Percentiles rank a stretch among this genome's conserved stretches.
These are phyloP conservation scores for Alsophila aescularia DNA, from an alignment of 2,888 invertebrate species.

Conservation along the genomic window DNA sequence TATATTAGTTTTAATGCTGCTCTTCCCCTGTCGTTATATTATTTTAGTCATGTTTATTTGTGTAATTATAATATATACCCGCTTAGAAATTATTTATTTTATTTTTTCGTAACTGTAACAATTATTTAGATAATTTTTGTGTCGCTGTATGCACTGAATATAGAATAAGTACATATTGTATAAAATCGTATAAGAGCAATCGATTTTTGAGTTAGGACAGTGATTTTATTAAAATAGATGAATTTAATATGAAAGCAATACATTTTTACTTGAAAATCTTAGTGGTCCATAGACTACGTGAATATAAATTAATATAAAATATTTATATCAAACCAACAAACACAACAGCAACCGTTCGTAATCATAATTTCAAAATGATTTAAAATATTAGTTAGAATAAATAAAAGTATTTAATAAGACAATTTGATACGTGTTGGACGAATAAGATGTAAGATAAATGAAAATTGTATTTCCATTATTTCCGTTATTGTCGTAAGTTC, in stretches of 20 bases:
- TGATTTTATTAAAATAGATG: background rate
- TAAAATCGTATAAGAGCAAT: no score
- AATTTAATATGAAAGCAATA: background rate
- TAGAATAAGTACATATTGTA: no score
- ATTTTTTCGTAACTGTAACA: no score
- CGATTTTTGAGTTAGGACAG: background rate
- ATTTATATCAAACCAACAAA: constrained; percentile 15
- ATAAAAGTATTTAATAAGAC: constrained; percentile 57
- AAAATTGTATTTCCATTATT: constrained; percentile 55
- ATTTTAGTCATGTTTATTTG: no score
- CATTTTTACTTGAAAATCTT: background rate
- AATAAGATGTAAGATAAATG: constrained; percentile 48
- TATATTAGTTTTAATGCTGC: no score
- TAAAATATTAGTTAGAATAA: constrained; percentile 64
- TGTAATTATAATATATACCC: background rate
- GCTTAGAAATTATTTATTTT: no score
- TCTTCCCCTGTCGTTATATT: no score
- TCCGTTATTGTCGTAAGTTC: constrained; percentile 22
- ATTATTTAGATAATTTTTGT: no score
- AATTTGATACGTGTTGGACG: constrained; percentile 70
- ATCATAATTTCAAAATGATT: constrained; percentile 39
- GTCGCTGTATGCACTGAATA: no score
- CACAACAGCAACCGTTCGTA: constrained; percentile 46
- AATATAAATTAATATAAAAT: background rate
- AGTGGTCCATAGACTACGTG: background rate